Percentiles rank a stretch among this genome's conserved stretches.
Conservation (phyloP, 2,888 invertebrate species). For the Scrobipalpa costella region DNA sequence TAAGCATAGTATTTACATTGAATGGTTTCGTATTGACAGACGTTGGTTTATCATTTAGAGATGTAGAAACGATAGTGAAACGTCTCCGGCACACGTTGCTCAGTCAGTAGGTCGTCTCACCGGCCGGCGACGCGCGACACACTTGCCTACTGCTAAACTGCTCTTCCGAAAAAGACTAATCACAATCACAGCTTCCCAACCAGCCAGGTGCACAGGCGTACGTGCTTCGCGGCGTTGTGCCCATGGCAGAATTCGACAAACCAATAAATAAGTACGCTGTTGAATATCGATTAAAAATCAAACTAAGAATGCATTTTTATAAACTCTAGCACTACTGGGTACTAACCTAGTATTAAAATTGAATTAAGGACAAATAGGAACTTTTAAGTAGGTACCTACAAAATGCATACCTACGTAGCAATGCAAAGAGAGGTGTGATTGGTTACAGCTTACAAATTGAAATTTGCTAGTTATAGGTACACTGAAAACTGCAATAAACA, state of each 20-base stretch:
- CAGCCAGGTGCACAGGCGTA: background rate
- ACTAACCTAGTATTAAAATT: too few relatives aligned
- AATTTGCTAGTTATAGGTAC: background rate
- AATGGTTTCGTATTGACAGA: background rate
- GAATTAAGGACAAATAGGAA: too few relatives aligned
- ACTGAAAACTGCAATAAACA: background rate
- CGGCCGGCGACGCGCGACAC: slow-evolving; percentile 49
- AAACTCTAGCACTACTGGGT: too few relatives aligned
- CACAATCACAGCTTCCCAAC: background rate
- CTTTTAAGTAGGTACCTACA: too few relatives aligned
- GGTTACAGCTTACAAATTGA: background rate
- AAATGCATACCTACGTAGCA: too few relatives aligned
- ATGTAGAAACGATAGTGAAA: slow-evolving; percentile 57
- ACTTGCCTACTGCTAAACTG: slow-evolving; percentile 65
- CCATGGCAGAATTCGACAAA: background rate
- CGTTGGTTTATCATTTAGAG: background rate
- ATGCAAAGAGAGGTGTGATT: background rate
- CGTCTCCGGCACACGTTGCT: slow-evolving; percentile 50
- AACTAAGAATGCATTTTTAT: background rate
- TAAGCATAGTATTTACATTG: too few relatives aligned
- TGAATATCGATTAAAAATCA: background rate
- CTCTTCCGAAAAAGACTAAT: slow-evolving; percentile 45
- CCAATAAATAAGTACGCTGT: background rate
- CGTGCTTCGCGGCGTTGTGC: background rate
- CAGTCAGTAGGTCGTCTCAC: slow-evolving; percentile 64